Percentiles rank a stretch among this genome's conserved stretches.
phyloP scores from a whole-genome alignment of 2,113 vertebrate genomes.

The Charina bottae region DNA sequence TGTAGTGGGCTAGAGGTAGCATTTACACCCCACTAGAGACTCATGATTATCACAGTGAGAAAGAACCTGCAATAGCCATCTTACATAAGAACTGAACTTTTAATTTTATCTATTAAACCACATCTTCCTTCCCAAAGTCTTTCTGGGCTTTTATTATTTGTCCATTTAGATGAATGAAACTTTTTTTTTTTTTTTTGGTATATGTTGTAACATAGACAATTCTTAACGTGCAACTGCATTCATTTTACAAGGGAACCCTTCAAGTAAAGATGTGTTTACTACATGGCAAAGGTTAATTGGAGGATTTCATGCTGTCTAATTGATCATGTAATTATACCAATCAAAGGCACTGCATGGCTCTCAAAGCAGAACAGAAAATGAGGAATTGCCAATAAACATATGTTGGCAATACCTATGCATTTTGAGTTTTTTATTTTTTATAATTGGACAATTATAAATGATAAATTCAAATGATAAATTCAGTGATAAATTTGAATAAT shows the following conservation, averaged over 20 bases:
- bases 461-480: no score
- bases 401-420: neutral
- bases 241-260: conserved; percentile 18
- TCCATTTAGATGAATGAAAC: neutral
- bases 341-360: conserved; percentile 27
- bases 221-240: conserved; percentile 28
- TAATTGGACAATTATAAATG: neutral
- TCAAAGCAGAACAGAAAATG: conserved; percentile 32
- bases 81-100: conserved; percentile 23
- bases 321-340: conserved; percentile 19
- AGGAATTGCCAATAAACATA: conserved; percentile 28
- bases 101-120: neutral
- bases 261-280: conserved; percentile 21
- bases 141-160: conserved; percentile 18
- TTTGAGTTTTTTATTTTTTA: conserved; percentile 28
- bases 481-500: no score
- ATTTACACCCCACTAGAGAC: conserved; percentile 1
- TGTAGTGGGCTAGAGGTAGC: neutral
- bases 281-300: conserved; percentile 34
- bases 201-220: neutral
- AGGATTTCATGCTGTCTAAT: neutral
- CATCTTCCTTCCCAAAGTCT: conserved; percentile 14
- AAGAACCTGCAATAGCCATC: neutral
- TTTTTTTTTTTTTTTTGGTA: neutral
- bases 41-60: conserved; percentile 5